A percentile compares a stretch with the other conserved stretches of the same genome.
These are phyloP conservation scores for Oscheius myriophilus DNA, from an alignment of 2,888 invertebrate species.

Conservation along the genomic window DNA sequence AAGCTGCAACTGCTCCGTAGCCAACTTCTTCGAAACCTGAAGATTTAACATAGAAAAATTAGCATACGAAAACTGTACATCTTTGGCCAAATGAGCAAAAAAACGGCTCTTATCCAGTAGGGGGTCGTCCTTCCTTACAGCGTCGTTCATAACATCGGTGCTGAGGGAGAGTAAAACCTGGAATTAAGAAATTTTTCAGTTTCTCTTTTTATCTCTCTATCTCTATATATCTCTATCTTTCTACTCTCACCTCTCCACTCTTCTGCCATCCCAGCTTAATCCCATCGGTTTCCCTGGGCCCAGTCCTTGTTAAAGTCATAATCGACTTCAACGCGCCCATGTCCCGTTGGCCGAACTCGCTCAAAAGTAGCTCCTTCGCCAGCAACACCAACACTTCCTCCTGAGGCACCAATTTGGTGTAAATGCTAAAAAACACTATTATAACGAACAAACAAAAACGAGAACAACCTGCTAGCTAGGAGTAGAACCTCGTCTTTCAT, in stretches of 20 bases:
- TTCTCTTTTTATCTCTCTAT: too few species aligned
- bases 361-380: slow-evolving; percentile 42
- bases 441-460: too few species aligned
- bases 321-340: slow-evolving; percentile 34
- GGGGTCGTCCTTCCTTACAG: slow-evolving; percentile 39
- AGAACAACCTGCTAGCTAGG: slow-evolving; percentile 33
- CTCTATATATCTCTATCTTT: too few species aligned
- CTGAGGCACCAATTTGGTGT: slow-evolving; percentile 39
- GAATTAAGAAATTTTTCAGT: neutral
- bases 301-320: slow-evolving; percentile 31
- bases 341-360: slow-evolving; percentile 36
- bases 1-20: slow-evolving; percentile 39
- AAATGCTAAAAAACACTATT: slow-evolving; percentile 45
- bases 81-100: slow-evolving; percentile 32
- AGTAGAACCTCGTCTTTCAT: slow-evolving; percentile 43
- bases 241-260: slow-evolving; percentile 35
- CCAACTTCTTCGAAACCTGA: slow-evolving; percentile 35
- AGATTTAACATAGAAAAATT: neutral
- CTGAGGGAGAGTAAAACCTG: slow-evolving; percentile 37
- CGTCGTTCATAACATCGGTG: slow-evolving; percentile 45
- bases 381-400: slow-evolving; percentile 51
- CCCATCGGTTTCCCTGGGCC: slow-evolving; percentile 4
- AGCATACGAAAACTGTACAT: neutral
- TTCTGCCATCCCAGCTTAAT: slow-evolving; percentile 22
- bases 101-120: slow-evolving; percentile 39